Evolutionary conservation across 2,113 vertebrate species (phyloP).

Genomic region (Cyphotilapia sp.): DNA sequence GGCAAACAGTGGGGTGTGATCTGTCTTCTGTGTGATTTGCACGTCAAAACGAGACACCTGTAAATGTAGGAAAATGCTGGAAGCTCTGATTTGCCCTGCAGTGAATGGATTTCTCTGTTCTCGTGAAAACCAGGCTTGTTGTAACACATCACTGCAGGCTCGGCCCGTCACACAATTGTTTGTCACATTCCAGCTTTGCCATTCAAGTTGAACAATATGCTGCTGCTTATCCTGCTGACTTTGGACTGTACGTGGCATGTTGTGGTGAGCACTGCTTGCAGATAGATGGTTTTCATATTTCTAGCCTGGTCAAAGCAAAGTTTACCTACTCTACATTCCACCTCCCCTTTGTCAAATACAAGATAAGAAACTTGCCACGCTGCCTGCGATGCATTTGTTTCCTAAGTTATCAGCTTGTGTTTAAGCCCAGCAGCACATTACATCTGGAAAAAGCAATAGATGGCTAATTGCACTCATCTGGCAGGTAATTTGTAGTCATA

Average conservation of each 20-base stretch:
- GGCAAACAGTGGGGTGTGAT: neutral
- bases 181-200: slow-evolving; percentile 38
- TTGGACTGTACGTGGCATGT: neutral
- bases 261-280: neutral
- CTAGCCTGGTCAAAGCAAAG: neutral
- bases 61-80: neutral
- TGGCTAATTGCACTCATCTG: neutral
- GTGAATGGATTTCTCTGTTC: neutral
- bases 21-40: neutral
- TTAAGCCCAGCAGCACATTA: neutral
- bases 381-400: neutral
- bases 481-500: neutral
- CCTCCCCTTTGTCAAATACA: slow-evolving; percentile 40
- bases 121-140: neutral
- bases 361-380: neutral
- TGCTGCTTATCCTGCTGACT: slow-evolving; percentile 31
- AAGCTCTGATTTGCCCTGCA: neutral
- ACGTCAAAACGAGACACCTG: neutral
- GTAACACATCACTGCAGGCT: neutral
- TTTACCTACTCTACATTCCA: neutral
- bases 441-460: neutral
- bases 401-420: neutral
- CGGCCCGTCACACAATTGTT: neutral
- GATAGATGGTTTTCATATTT: neutral
- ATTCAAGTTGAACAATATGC: slow-evolving; percentile 34